Base-by-base conservation (phyloP, 2,888 invertebrate species). In the Scaptomyza cyrtandrae region DNA sequence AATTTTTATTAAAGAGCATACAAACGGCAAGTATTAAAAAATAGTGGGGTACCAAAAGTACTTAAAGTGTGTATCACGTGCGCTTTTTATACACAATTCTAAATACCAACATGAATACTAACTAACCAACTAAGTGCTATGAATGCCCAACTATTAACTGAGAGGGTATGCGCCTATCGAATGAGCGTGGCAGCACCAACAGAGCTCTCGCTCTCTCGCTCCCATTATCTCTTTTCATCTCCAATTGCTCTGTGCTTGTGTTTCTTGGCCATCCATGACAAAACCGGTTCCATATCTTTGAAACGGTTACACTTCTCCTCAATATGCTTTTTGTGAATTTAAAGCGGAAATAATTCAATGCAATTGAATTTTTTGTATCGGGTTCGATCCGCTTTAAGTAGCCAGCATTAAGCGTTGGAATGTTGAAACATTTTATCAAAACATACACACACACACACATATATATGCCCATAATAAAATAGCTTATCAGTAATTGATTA, bases 231-330 rank as follows among this genome's bases (percentile, higher is more conserved):
- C 52, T 61, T 43, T 39, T 2, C 19, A 19, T 57, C 49, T 58
- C 54, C 33, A 3, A 3, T 41, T 14, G 55, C 67, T 71, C 73
- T 56, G 39, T 55, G 52, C 48, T 16, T 48, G 48, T 49, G 27
- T 52, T 49, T 69, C 37, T 60, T 64, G 54, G 19, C 43, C 44
- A 50, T 52, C 43, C 72, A 70, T 65, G 50, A 44, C 54, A 50
- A 65, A 86, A 80, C 74, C 63, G 66, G 75, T 74, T 86, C 57
- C 33, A 24, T 50, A 59, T 64, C 56, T 65, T 60, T 55, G 46
- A 86, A 81, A 56, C 80, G 85, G 80, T 45, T 58, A 64, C 37
- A 27, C 46, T 59, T 45, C 63, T 57, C 57, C 53, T 55, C 16
- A 39, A 19, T 53, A n/a, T 39, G 46, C 55, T 39, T 35, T 24